Evolutionary conservation across 2,797 vertebrate species (phyloP), one percentile per base, ranked within the genome.

Genomic region (Danio choprae): DNA sequence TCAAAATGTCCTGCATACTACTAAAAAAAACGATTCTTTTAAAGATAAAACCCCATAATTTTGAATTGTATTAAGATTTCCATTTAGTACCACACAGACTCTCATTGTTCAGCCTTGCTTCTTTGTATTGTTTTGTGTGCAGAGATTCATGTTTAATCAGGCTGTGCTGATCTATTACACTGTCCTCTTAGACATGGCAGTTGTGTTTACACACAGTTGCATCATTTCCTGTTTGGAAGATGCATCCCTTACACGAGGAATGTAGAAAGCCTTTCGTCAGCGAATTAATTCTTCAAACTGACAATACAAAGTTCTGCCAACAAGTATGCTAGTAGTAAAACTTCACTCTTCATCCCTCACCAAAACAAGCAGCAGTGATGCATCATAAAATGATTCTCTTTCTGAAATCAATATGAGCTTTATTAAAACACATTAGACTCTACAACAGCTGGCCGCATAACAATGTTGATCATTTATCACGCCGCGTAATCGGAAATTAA

Each of bases 131-230:
- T 29, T 48, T 67, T n/a, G 46, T 5, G 29, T 38, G 40, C 16
- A 67, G 77, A 80, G 72, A 56, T 75, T 46, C 53, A 51, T 77
- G 67, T 74, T 67, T 72, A 67, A 67, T 83, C 59, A 76, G 67
- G 36, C 64, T 46, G 16, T 40, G 64, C 10, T 58, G 50, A 63
- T 83, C 40, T 63, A 56, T 50, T 29, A 71, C 73, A 56, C 63
- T n/a, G 3, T 13, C 16, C 18, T 62, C 63, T 60, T 46, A 69
- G 65, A 68, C 41, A 63, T 69, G 69, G 53, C 63, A 10, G 67
- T 50, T 60, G 73, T 74, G 64, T 81, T 85, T 85, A 78, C 78
- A 77, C 63, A 1, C 20, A 48, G 64, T 83, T 85, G 79, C 81
- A 85, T 83, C 78, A 85, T 82, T 77, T 80, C 69, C 43, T 74